Evolutionary conservation across 2,888 invertebrate genomes (phyloP).

Genomic region (Agriopis marginaria): DNA sequence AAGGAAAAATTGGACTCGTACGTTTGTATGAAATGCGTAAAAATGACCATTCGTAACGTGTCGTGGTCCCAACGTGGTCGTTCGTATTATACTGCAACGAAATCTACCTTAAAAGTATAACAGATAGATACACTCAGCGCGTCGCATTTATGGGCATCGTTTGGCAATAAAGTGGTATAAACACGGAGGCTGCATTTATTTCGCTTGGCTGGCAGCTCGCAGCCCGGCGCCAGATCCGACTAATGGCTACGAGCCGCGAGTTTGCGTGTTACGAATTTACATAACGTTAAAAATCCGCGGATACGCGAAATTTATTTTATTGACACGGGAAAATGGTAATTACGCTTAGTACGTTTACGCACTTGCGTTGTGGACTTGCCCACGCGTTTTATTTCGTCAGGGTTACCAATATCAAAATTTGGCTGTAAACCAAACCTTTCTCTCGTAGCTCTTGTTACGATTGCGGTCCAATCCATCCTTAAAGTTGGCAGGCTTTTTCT

Average conservation of each 20-base stretch:
- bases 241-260: conserved; percentile 48
- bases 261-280: conserved; percentile 49
- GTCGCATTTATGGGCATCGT: conserved; percentile 51
- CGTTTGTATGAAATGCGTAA: no score
- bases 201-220: conserved; percentile 50
- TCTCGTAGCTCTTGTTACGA: not conserved
- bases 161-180: conserved; percentile 53
- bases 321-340: conserved; percentile 46
- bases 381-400: conserved; percentile 14
- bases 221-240: conserved; percentile 44
- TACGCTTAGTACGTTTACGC: conserved; percentile 35
- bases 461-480: no score
- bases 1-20: no score
- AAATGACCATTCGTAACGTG: no score
- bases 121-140: conserved; percentile 35
- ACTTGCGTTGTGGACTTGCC: conserved; percentile 30
- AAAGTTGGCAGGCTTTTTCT: not conserved
- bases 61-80: not conserved
- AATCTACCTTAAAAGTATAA: conserved; percentile 30
- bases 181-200: conserved; percentile 56
- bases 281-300: conserved; percentile 53
- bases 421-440: not conserved
- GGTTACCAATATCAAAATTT: not conserved
- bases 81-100: not conserved
- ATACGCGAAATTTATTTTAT: conserved; percentile 51